Percentiles rank a stretch among this genome's conserved stretches.
phyloP scores from a whole-genome alignment of 2,888 invertebrate genomes.

The Cistogaster globosa region DNA sequence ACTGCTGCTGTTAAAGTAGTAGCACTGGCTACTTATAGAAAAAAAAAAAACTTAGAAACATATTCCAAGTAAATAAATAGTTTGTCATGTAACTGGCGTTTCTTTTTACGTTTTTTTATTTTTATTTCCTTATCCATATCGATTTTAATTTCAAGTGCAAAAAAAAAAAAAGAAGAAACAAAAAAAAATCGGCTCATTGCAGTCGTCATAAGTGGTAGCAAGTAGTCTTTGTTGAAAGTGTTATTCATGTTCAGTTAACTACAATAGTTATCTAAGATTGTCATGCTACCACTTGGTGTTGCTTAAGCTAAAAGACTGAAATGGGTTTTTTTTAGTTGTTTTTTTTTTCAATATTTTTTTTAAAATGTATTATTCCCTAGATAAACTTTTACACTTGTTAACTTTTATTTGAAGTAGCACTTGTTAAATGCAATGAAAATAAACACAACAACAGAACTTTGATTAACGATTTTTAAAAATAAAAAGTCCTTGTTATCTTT shows the following conservation, averaged over 20 bases:
- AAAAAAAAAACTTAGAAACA: not conserved
- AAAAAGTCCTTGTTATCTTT: slow-evolving; percentile 36
- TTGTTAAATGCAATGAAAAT: slow-evolving; percentile 43
- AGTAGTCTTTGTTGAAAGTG: slow-evolving; percentile 56
- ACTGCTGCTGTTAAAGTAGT: slow-evolving; percentile 54
- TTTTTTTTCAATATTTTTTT: not conserved
- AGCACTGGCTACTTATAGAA: slow-evolving; percentile 60
- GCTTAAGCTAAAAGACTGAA: slow-evolving; percentile 20
- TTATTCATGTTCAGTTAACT: slow-evolving; percentile 50
- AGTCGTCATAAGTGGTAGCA: slow-evolving; percentile 9
- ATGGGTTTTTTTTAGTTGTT: slow-evolving; percentile 18
- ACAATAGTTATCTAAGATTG: slow-evolving; percentile 65
- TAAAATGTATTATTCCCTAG: slow-evolving; percentile 59
- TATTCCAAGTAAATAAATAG: slow-evolving; percentile 30
- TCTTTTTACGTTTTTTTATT: slow-evolving; percentile 18
- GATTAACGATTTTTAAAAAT: slow-evolving; percentile 22
- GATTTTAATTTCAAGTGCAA: slow-evolving; percentile 60
- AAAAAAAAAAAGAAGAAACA: slow-evolving; percentile 3
- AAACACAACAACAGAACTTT: slow-evolving; percentile 17
- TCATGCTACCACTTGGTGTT: slow-evolving; percentile 64
- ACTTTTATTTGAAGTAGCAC: slow-evolving; percentile 52
- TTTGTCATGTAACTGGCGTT: slow-evolving; percentile 59
- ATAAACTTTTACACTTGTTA: slow-evolving; percentile 65
- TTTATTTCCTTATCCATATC: slow-evolving; percentile 60
- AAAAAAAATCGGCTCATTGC: slow-evolving; percentile 1